Percentiles rank a stretch among this genome's conserved stretches.
These are phyloP conservation scores for Lacanobia wlatinum DNA, from an alignment of 2,888 invertebrate species.

Conservation along the genomic window DNA sequence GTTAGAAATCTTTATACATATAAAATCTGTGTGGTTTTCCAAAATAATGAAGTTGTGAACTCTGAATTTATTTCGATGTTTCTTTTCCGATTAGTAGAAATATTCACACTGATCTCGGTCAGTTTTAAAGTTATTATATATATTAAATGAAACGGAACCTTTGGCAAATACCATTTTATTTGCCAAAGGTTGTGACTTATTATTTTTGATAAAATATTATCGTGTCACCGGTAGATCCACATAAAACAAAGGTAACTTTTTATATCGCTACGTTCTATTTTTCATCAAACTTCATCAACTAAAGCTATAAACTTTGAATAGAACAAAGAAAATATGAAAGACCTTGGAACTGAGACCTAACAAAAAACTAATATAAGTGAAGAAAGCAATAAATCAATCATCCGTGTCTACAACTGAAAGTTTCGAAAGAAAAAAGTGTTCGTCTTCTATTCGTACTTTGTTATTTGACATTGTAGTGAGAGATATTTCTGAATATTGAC, in stretches of 20 bases:
- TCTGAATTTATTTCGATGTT: too few species aligned
- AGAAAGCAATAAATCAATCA: constrained; percentile 49
- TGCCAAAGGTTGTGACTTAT: too few species aligned
- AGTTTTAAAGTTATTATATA: too few species aligned
- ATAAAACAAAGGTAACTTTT: constrained; percentile 34
- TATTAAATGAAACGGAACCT: too few species aligned
- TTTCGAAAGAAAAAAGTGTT: constrained; percentile 35
- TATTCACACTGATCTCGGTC: too few species aligned
- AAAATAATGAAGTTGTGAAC: too few species aligned
- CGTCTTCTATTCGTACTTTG: not conserved
- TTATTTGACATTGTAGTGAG: constrained; percentile 38
- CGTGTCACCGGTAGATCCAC: too few species aligned
- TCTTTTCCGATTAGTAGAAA: too few species aligned
- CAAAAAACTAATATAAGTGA: constrained; percentile 45
- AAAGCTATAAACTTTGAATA: constrained; percentile 28
- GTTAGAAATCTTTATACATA: too few species aligned
- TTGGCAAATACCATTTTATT: too few species aligned
- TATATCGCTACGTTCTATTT: constrained; percentile 26
- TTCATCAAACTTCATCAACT: constrained; percentile 32
- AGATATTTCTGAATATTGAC: constrained; percentile 24
- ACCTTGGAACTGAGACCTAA: constrained; percentile 34
- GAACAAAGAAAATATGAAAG: constrained; percentile 46
- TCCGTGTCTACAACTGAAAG: constrained; percentile 30
- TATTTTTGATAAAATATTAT: too few species aligned
- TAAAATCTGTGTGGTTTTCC: too few species aligned